Conservation (phyloP, 1,140 invertebrate genomes). For the Anastrepha ludens region DNA sequence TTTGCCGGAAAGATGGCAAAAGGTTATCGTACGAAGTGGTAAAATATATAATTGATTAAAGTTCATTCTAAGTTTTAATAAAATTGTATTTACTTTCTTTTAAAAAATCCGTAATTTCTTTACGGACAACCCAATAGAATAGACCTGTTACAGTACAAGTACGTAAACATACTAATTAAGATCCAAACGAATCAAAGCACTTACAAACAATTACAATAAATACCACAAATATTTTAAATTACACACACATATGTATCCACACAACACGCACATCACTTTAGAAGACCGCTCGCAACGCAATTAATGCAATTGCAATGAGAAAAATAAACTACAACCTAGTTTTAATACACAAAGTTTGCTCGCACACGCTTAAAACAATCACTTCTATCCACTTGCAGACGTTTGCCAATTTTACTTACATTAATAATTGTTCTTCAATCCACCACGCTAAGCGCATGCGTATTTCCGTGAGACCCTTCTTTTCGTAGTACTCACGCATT, state of each 20-base stretch:
- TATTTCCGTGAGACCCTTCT: conserved; percentile 71
- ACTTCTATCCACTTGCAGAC: not conserved
- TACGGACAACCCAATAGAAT: no score
- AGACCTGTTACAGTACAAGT: no score
- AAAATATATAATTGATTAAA: no score
- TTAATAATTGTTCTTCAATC: conserved; percentile 71
- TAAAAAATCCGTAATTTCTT: no score
- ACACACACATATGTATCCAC: not conserved
- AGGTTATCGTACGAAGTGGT: no score
- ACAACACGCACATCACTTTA: no score
- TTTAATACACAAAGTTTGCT: not conserved
- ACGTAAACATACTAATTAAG: not conserved
- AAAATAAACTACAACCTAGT: not conserved
- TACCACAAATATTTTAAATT: not conserved
- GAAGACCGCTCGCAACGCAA: no score
- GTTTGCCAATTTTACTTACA: conserved; percentile 65
- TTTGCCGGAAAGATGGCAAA: no score
- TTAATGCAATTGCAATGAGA: not conserved
- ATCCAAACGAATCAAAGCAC: not conserved
- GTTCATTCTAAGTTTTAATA: no score
- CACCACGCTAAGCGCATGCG: conserved; percentile 70
- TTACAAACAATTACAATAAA: not conserved
- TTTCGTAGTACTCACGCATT: conserved; percentile 72
- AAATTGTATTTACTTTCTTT: no score
- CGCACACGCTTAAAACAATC: not conserved